phyloP scores from a whole-genome alignment of 2,797 vertebrate species.

The Rousettus madagascariensis region DNA sequence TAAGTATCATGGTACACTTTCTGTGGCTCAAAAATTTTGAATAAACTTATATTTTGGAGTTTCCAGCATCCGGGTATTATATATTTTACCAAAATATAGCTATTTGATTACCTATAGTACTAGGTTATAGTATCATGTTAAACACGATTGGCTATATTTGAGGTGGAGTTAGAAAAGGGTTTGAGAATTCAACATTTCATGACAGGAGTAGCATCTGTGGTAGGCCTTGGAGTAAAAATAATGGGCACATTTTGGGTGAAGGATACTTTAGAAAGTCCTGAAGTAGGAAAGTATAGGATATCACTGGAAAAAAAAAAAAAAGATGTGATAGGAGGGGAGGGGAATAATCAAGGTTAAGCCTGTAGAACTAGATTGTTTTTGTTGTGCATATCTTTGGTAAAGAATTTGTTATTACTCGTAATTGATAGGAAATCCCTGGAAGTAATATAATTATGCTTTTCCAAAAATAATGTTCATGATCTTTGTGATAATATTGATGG shows the following conservation, averaged over 20 bases:
- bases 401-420: background rate
- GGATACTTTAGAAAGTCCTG: background rate
- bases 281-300: background rate
- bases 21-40: background rate
- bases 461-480: background rate
- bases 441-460: background rate
- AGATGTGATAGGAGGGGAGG: background rate
- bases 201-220: background rate
- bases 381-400: background rate
- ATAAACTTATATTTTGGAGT: background rate
- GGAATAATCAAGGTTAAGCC: background rate
- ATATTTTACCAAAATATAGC: background rate
- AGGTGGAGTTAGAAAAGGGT: background rate
- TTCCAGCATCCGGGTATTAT: background rate
- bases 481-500: background rate
- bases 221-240: background rate
- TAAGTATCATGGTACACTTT: conserved; percentile 80
- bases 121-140: background rate
- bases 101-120: background rate
- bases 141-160: background rate
- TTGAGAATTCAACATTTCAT: background rate
- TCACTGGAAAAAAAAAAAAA: background rate
- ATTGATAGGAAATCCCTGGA: background rate
- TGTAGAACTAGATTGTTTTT: background rate
- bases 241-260: background rate